Base-by-base conservation (phyloP, 2,797 vertebrate genomes). In the Crocidura indochinensis region DNA sequence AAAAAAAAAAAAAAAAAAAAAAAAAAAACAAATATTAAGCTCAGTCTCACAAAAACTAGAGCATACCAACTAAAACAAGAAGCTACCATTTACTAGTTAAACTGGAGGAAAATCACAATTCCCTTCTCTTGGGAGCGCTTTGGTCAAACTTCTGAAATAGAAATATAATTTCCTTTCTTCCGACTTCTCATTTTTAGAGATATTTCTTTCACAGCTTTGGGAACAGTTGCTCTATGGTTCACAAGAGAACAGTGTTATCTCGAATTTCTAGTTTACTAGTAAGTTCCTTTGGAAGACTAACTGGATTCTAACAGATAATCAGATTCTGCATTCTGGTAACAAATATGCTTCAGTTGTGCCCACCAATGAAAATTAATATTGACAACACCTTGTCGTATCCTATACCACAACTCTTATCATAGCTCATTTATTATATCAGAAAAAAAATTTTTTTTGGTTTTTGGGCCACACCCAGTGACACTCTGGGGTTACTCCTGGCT, bases 41-140 rank as follows among this genome's bases (percentile, higher is more conserved):
- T 51, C 77, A 81, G 56, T 81, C 38, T 92, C 62, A 87, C 8
- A 53, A 73, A 31, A 75, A 76, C 76, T 65, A 84, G 87, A 67
- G 73, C 20, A 73, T 77, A 78, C 0, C 29, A 94, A 83, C 56
- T 88, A 38, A 94, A 90, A 90, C 47, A 79, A 94, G 27, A 79
- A 90, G 31, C 74, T 56, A 75, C 29, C 44, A 29, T 80, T 88
- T 80, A 95, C 47, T 6, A 87, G 82, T 78, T 95, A 90, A 92
- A 56, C 1, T 69, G 38, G 26, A 88, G 26, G 51, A 91, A 85
- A 91, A 85, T 4, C 49, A 10, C 9, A 87, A 87, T 76, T 91
- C 51, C 60, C 31, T 92, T 94, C 77, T 84, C 67, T 74, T 86
- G 60, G 24, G 46, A 88, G 72, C 46, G 91, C 68, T 91, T 71